Conservation (phyloP, 1,140 invertebrate species). For the Lepidotrigona ventralis region DNA sequence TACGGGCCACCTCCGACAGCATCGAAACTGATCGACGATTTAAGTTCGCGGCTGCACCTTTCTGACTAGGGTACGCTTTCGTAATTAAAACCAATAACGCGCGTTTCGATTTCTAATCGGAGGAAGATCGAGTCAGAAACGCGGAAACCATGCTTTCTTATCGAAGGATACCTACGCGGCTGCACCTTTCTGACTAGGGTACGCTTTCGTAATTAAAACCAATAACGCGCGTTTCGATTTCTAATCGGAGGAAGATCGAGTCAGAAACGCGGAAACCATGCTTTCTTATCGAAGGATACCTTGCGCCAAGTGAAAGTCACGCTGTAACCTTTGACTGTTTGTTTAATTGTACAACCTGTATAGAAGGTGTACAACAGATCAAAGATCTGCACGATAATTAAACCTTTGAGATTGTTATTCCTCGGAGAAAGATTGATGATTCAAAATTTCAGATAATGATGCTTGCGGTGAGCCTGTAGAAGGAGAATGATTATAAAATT, state of each 20-base stretch:
- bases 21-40: neutral
- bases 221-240: conserved; percentile 6
- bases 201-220: conserved; percentile 25
- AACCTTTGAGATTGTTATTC: neutral
- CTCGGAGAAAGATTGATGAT: neutral
- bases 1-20: neutral
- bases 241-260: neutral
- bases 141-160: no score
- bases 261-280: conserved; percentile 3
- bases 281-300: neutral
- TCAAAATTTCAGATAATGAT: neutral
- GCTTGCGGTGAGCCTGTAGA: no score
- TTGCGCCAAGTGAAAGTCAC: conserved; percentile 48
- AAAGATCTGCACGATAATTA: neutral
- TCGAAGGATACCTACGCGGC: no score
- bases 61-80: conserved; percentile 8
- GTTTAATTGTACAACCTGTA: conserved; percentile 9
- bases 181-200: neutral
- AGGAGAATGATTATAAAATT: no score
- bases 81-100: conserved; percentile 29
- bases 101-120: neutral
- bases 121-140: conserved; percentile 1
- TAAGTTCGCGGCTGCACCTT: neutral
- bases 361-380: neutral
- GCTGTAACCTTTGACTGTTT: conserved; percentile 50